Base-by-base conservation (phyloP, 1,140 invertebrate genomes). In the Drosophila subpulchrella region DNA sequence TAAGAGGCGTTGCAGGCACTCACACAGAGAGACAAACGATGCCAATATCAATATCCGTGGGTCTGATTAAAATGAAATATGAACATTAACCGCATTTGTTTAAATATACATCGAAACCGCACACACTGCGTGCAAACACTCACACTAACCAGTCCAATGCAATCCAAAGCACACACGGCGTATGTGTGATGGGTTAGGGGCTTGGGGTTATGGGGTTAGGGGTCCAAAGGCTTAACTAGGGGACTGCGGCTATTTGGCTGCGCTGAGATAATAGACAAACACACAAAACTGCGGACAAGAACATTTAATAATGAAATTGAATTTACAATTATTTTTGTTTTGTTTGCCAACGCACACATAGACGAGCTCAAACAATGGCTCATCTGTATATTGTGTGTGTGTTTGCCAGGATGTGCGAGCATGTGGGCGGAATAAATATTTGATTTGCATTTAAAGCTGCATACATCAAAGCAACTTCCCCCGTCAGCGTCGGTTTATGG, bases 41-140 rank as follows among this genome's bases (percentile, higher is more conserved):
- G 60, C 41, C 73, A 76, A 76, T 58, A 56, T 65, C 67, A 83
- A 86, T 88, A 78, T 68, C 79, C 75, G 54, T 75, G 67, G 72
- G 71, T 51, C 84, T 71, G 84, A 89, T 86, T 86, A 80, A 79
- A 88, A 86, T 86, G 83, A 86, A 86, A 86, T 86, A 86, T 86
- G 83, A 83, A 86, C 82, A 86, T 88, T 86, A 88, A 86, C 83
- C 83, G 83, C 83, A 86, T 86, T 88, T 88, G 76, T 89, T 86
- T 88, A 89, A 88, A 88, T 88, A 86, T 73, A 88, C 72, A 79
- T 72, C 53, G 24, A 82, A 79, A 83, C 83, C 83, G 60, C 83
- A 88, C 47, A 75, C 76, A 78, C 54, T 78, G 61, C 62, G 59
- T 76, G 77, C 75, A 82, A 81, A 86, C 53, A 88, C 44, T 47